Base-by-base conservation (phyloP, 2,888 invertebrate genomes). In the Tenthredo scrophulariae region DNA sequence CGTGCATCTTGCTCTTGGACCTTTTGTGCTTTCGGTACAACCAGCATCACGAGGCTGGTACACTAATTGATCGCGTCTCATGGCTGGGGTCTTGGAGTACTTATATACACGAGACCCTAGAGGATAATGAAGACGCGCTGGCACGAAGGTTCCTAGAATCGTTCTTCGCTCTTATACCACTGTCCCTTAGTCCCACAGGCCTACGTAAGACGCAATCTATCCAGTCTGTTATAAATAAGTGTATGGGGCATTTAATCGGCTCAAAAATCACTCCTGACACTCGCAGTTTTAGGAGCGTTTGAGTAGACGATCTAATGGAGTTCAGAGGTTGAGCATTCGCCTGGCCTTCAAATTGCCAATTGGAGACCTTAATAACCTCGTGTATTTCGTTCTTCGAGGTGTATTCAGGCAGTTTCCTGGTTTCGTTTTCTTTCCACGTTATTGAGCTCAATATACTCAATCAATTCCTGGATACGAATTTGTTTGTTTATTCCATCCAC, bases 91-190 rank as follows among this genome's bases (percentile, higher is more conserved):
- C 67, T 70, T 62, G 37, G 22, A 72, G 75, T 46, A 82, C 85
- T 84, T 70, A 37, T 83, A 83, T 82, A 50, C 79, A 65, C 87
- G 87, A 80, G 87, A 86, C 85, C 84, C 85, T 85, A 88, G 80
- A 88, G 89, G 89, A 90, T 91, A 91, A 91, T 91, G 90, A 91
- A 91, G 91, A 91, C 89, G 90, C 90, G 89, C 89, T 85, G 86
- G 89, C 89, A 90, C 91, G 91, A 91, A 87, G 88, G 86, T 91
- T 91, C 91, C 88, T 89, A 88, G 91, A 91, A 91, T 46, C 54
- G 46, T 43, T 80, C 33, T 37, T 70, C 46, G 46, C 77, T 84
- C 84, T 77, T 54, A 84, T 67, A 67, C 67, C 13, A 18, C 33
- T 6, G 67, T 67, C 72, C 18, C 40, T 10, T 74, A 10, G 72